A percentile compares a stretch with the other conserved stretches of the same genome.
phyloP scores from a whole-genome alignment of 2,888 invertebrate species.

The Tipula unca region DNA sequence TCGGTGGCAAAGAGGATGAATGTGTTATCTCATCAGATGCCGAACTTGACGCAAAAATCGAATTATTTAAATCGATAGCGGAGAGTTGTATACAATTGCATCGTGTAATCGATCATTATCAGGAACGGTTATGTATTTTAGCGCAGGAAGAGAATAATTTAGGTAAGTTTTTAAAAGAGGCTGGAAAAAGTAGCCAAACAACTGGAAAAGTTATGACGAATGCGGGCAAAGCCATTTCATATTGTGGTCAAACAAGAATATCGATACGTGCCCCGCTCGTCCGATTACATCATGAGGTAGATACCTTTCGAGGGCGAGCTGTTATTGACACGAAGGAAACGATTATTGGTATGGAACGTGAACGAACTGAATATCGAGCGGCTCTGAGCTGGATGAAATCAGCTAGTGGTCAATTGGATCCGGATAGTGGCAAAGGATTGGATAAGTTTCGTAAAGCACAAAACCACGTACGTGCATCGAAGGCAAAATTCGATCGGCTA shows the following conservation, averaged over 20 bases:
- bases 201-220: slow-evolving; percentile 76
- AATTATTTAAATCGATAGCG: slow-evolving; percentile 85
- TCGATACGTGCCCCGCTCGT: slow-evolving; percentile 77
- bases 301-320: slow-evolving; percentile 90
- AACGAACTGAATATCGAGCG: slow-evolving; percentile 91
- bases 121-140: slow-evolving; percentile 82
- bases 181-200: slow-evolving; percentile 79
- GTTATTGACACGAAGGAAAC: slow-evolving; percentile 88
- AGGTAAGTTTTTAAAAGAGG: slow-evolving; percentile 89
- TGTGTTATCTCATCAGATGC: slow-evolving; percentile 94
- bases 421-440: slow-evolving; percentile 90
- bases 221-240: slow-evolving; percentile 80
- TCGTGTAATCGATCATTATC: slow-evolving; percentile 84
- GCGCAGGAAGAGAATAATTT: slow-evolving; percentile 94
- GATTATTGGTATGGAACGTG: slow-evolving; percentile 88
- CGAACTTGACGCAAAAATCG: slow-evolving; percentile 92
- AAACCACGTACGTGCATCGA: slow-evolving; percentile 66
- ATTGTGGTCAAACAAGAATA: slow-evolving; percentile 86
- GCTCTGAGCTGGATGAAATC: slow-evolving; percentile 99
- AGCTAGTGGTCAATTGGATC: slow-evolving; percentile 88
- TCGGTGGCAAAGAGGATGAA: slow-evolving; percentile 96
- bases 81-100: slow-evolving; percentile 81
- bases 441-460: slow-evolving; percentile 93
- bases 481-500: slow-evolving; percentile 84
- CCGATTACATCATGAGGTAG: slow-evolving; percentile 90